phyloP scores from a whole-genome alignment of 2,113 vertebrate genomes.

The Onychorhynchus coronatus region DNA sequence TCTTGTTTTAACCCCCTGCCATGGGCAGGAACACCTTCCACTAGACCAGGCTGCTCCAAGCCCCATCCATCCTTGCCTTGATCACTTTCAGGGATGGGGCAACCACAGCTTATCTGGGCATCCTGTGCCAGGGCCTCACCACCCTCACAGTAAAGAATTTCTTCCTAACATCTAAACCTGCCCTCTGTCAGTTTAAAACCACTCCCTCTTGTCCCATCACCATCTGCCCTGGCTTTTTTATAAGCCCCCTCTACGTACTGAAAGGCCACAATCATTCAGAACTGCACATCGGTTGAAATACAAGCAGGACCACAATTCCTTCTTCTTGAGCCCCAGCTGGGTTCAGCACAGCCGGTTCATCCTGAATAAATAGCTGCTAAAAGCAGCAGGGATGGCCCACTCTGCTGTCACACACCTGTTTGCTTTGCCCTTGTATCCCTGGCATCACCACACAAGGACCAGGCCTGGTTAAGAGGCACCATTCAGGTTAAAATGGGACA shows the following conservation, averaged over 20 bases:
- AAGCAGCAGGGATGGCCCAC: background rate
- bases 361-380: background rate
- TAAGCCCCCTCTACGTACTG: background rate
- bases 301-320: background rate
- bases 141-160: background rate
- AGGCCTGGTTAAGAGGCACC: background rate
- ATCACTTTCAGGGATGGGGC: background rate
- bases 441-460: background rate
- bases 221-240: background rate
- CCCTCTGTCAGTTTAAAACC: background rate
- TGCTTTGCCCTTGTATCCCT: background rate
- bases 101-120: background rate
- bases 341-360: background rate
- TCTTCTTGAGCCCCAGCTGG: background rate
- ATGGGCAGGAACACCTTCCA: background rate
- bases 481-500: background rate
- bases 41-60: background rate
- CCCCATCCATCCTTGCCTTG: background rate
- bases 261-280: background rate
- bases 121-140: background rate
- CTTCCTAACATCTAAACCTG: background rate
- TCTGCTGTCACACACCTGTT: background rate
- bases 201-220: background rate
- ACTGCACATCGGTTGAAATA: background rate
- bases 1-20: background rate